Evolutionary conservation across 2,113 vertebrate species (phyloP).

Genomic region (Scomber scombrus): DNA sequence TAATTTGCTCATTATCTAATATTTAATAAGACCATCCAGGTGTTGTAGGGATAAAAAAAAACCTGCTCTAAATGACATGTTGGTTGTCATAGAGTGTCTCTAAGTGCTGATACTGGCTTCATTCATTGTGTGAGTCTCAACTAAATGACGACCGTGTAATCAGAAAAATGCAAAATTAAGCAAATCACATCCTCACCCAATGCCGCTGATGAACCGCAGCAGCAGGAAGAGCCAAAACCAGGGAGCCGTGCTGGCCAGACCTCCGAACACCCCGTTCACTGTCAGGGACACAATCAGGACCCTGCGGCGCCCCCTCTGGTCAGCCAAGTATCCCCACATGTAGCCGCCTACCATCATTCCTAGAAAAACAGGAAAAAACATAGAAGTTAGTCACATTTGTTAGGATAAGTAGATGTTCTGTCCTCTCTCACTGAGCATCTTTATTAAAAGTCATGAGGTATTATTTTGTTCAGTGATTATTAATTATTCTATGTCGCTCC

Average conservation of each 20-base stretch:
- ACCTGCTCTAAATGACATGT: not conserved
- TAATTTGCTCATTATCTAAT: too few species aligned
- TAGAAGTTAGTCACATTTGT: too few species aligned
- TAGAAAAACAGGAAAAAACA: conserved; percentile 30
- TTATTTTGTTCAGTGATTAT: too few species aligned
- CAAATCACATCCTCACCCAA: conserved; percentile 75
- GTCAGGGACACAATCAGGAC: conserved; percentile 81
- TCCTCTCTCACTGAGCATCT: too few species aligned
- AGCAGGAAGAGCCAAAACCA: conserved; percentile 84
- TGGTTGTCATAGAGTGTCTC: not conserved
- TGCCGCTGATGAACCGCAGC: conserved; percentile 83
- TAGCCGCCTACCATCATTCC: conserved; percentile 88
- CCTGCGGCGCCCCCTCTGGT: conserved; percentile 79
- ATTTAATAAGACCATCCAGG: too few species aligned
- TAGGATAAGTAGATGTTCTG: too few species aligned
- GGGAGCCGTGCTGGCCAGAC: conserved; percentile 76
- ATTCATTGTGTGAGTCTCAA: not conserved
- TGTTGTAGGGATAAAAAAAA: not conserved
- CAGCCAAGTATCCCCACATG: conserved; percentile 85
- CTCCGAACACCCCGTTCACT: conserved; percentile 84
- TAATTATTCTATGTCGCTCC: too few species aligned
- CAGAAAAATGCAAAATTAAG: not conserved
- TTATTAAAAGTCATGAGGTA: too few species aligned
- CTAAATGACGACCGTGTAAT: not conserved
- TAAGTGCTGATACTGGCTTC: not conserved